Evolutionary conservation across 64 coral and sea anemone species (phyloP).

Genomic region (Hydrozoanthus tunicans): DNA sequence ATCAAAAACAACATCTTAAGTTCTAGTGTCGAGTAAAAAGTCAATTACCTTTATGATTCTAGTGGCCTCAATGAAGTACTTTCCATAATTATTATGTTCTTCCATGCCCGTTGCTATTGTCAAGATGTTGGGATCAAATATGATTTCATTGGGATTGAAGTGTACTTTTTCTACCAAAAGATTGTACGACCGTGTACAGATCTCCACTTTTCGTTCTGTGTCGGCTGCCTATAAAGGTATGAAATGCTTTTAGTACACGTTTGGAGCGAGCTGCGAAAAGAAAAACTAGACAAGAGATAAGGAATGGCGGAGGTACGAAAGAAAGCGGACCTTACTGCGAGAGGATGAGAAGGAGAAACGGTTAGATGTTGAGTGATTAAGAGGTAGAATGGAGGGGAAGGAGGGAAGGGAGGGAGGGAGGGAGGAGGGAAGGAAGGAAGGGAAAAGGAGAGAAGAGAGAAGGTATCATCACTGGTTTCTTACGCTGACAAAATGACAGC

Average conservation of each 20-base stretch:
- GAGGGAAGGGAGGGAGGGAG: not conserved
- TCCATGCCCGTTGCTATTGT: slow-evolving; percentile 98
- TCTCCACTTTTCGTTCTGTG: slow-evolving; percentile 79
- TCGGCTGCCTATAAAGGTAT: slow-evolving; percentile 77
- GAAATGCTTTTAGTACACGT: not conserved
- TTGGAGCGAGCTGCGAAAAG: not conserved
- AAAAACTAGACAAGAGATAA: not conserved
- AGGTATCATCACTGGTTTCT: not conserved
- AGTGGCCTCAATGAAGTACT: slow-evolving; percentile 92
- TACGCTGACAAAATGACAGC: too few species aligned
- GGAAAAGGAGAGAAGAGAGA: not conserved
- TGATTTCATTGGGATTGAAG: slow-evolving; percentile 98
- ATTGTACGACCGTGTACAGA: slow-evolving; percentile 90
- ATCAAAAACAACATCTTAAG: not conserved
- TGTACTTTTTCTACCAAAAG: slow-evolving; percentile 83
- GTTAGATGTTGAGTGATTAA: too few species aligned
- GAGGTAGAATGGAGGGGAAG: not conserved
- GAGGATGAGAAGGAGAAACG: too few species aligned
- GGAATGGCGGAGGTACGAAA: too few species aligned
- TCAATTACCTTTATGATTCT: slow-evolving; percentile 79
- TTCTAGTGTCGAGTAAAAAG: not conserved
- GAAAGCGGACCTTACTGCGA: too few species aligned
- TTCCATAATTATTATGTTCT: slow-evolving; percentile 97
- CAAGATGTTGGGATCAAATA: slow-evolving; percentile 99
- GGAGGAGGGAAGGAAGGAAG: not conserved